Conservation (phyloP, 1,140 invertebrate genomes). For the Lerema accius region DNA sequence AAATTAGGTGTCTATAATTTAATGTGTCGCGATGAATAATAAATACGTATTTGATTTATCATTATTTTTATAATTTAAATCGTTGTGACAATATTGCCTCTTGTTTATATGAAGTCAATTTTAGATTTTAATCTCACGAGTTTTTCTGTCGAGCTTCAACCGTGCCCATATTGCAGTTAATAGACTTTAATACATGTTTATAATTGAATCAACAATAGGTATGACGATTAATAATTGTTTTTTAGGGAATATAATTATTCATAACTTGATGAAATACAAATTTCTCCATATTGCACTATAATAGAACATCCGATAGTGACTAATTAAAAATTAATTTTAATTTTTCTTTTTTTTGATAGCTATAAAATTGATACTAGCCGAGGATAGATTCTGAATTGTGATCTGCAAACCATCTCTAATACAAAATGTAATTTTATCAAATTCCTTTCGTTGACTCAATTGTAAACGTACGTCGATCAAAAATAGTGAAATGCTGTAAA, state of each 20-base stretch:
- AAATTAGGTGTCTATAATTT: constrained; percentile 1
- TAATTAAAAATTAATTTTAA: too few relatives aligned
- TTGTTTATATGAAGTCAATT: constrained; percentile 18
- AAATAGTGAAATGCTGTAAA: background rate
- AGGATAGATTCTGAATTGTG: too few relatives aligned
- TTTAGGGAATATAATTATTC: background rate
- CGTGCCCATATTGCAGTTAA: constrained; percentile 13
- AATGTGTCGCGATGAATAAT: background rate
- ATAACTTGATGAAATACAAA: too few relatives aligned
- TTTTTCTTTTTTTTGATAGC: too few relatives aligned
- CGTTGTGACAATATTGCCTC: constrained; percentile 16
- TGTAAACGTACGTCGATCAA: background rate
- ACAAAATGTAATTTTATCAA: too few relatives aligned
- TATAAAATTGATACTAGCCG: too few relatives aligned
- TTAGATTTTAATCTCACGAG: constrained; percentile 13
- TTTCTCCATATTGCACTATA: too few relatives aligned
- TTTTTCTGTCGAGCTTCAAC: constrained; percentile 6
- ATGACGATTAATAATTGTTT: too few relatives aligned
- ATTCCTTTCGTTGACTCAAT: background rate
- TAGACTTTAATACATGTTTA: background rate
- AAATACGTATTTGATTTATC: background rate
- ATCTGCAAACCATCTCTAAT: too few relatives aligned
- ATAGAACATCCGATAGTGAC: too few relatives aligned
- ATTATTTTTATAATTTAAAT: constrained; percentile 5
- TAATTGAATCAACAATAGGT: background rate